Evolutionary conservation across 1,140 invertebrate species (phyloP).

Genomic region (Zaprionus vittiger): DNA sequence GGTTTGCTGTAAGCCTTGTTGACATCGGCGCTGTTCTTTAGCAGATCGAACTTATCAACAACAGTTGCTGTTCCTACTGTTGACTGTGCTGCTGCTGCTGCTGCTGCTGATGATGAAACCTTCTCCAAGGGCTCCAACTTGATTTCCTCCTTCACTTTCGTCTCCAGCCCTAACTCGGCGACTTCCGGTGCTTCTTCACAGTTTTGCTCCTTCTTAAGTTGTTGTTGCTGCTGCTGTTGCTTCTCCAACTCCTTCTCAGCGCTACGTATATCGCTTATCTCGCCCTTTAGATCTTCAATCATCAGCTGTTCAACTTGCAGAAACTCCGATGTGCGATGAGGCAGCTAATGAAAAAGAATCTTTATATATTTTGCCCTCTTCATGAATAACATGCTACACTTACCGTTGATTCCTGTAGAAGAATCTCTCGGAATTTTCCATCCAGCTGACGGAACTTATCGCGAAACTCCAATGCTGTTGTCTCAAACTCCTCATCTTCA

Average conservation of each 20-base stretch:
- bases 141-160: slow-evolving; percentile 73
- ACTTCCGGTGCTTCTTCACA: slow-evolving; percentile 7
- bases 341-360: slow-evolving; percentile 46
- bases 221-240: slow-evolving; percentile 22
- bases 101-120: not conserved
- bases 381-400: slow-evolving; percentile 54
- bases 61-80: slow-evolving; percentile 17
- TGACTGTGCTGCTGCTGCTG: slow-evolving; percentile 12
- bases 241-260: slow-evolving; percentile 64
- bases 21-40: slow-evolving; percentile 73
- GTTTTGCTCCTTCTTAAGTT: slow-evolving; percentile 40
- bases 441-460: slow-evolving; percentile 91
- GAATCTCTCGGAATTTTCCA: slow-evolving; percentile 91
- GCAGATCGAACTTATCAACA: slow-evolving; percentile 73
- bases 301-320: slow-evolving; percentile 75
- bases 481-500: slow-evolving; percentile 92
- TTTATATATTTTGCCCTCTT: not conserved
- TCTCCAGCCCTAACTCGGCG: slow-evolving; percentile 16
- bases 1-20: slow-evolving; percentile 58
- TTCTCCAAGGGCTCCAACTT: slow-evolving; percentile 66
- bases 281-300: slow-evolving; percentile 74
- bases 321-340: slow-evolving; percentile 75
- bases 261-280: slow-evolving; percentile 67
- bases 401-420: slow-evolving; percentile 94
- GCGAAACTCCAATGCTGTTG: slow-evolving; percentile 89